These are phyloP conservation scores for Ophonus ardosiacus DNA, from an alignment of 2,888 invertebrate genomes.

Conservation along the genomic window DNA sequence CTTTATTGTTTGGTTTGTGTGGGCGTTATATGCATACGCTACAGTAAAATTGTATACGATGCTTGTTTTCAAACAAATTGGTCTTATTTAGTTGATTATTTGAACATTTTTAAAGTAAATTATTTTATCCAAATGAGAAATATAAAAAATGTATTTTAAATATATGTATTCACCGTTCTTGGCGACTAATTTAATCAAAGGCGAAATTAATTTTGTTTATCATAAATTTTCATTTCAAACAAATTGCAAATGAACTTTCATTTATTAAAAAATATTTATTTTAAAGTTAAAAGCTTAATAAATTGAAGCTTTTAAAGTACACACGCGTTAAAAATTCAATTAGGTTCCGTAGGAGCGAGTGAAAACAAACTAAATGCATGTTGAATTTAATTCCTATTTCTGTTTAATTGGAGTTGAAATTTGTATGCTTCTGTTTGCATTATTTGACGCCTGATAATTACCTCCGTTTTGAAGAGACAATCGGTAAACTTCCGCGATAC, in stretches of 20 bases:
- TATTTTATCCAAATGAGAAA: neutral
- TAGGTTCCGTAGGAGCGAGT: too few species aligned
- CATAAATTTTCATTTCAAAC: neutral
- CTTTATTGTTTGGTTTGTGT: neutral
- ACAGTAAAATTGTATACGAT: neutral
- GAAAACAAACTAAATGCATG: neutral
- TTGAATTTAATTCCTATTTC: neutral
- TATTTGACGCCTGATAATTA: neutral
- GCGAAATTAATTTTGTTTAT: neutral
- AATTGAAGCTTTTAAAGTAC: neutral
- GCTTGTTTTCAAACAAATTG: neutral
- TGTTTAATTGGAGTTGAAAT: neutral
- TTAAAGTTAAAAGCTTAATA: neutral
- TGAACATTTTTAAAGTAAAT: neutral
- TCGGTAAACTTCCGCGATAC: slow-evolving; percentile 38
- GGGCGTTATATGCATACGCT: neutral
- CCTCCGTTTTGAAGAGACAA: slow-evolving; percentile 2
- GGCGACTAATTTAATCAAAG: neutral
- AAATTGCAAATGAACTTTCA: neutral
- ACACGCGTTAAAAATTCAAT: too few species aligned
- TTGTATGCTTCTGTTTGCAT: neutral
- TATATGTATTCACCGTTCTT: neutral
- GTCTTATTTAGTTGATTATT: neutral
- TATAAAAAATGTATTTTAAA: neutral
- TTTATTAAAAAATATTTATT: neutral